A percentile compares a stretch with the other conserved stretches of the same genome.
Conservation (phyloP, 2,888 invertebrate genomes). For the Trissoscelio sp. region DNA sequence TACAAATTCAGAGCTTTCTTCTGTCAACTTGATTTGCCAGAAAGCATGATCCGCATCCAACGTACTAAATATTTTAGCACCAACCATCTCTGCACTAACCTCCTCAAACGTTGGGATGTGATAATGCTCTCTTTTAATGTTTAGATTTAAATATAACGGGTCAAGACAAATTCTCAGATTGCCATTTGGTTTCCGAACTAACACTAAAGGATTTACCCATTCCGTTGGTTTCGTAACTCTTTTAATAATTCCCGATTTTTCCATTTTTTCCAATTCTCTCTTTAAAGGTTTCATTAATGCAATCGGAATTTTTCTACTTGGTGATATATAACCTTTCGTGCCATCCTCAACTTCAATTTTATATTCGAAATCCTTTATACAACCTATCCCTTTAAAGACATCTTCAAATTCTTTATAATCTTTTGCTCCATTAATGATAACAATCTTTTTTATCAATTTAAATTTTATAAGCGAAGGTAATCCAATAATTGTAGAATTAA, state of each 20-base stretch:
- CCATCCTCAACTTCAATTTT: conserved; percentile 69
- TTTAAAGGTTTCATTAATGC: conserved; percentile 64
- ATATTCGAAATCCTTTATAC: conserved; percentile 65
- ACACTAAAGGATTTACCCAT: conserved; percentile 66
- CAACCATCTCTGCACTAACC: conserved; percentile 70
- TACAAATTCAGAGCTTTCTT: conserved; percentile 69
- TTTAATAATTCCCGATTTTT: conserved; percentile 57
- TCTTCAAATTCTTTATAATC: background rate
- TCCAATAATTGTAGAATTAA: conserved; percentile 30
- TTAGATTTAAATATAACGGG: conserved; percentile 71
- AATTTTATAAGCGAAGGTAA: conserved; percentile 29
- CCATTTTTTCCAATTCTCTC: conserved; percentile 53
- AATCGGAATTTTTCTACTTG: conserved; percentile 65
- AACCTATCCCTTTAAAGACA: conserved; percentile 67
- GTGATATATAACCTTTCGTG: conserved; percentile 33
- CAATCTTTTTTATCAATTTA: conserved; percentile 32
- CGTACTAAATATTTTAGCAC: conserved; percentile 70
- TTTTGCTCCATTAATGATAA: background rate
- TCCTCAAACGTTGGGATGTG: conserved; percentile 74
- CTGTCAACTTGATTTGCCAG: conserved; percentile 70
- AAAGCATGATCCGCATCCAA: conserved; percentile 73
- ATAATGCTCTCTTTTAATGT: conserved; percentile 71
- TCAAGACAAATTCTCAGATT: conserved; percentile 68
- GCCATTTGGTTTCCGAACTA: conserved; percentile 62
- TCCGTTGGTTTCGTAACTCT: conserved; percentile 70